Conservation (phyloP, 2,888 invertebrate genomes). For the Eupithecia abbreviata region DNA sequence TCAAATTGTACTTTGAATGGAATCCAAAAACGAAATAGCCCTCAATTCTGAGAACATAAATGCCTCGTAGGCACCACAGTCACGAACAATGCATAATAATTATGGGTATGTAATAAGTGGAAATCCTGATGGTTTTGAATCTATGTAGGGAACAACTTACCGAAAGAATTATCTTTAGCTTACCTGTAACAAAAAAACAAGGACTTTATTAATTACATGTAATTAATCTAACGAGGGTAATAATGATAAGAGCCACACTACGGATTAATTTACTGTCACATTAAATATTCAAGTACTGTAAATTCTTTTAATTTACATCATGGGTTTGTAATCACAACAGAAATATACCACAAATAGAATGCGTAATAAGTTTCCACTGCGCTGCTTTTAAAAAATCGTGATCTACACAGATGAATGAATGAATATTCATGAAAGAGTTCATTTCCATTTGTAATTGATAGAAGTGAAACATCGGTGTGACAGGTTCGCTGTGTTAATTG, state of each 20-base stretch:
- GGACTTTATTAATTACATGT: background rate
- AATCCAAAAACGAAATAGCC: slow-evolving; percentile 33
- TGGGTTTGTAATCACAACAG: slow-evolving; percentile 20
- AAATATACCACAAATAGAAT: slow-evolving; percentile 21
- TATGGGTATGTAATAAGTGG: slow-evolving; percentile 29
- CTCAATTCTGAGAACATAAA: slow-evolving; percentile 48
- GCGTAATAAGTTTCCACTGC: slow-evolving; percentile 31
- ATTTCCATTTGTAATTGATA: slow-evolving; percentile 77
- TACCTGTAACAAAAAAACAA: slow-evolving; percentile 55
- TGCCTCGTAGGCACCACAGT: slow-evolving; percentile 33
- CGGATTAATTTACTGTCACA: background rate
- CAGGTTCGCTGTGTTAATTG: slow-evolving; percentile 70
- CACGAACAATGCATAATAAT: slow-evolving; percentile 35
- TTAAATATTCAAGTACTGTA: background rate
- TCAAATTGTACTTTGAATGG: slow-evolving; percentile 44
- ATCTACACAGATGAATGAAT: slow-evolving; percentile 50
- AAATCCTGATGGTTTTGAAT: background rate
- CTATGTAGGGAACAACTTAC: slow-evolving; percentile 40
- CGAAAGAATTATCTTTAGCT: slow-evolving; percentile 42
- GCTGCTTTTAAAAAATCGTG: slow-evolving; percentile 50
- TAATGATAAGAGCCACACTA: background rate
- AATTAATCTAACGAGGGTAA: background rate
- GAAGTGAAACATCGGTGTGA: slow-evolving; percentile 68
- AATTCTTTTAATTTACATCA: background rate
- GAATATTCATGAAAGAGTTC: slow-evolving; percentile 70